These are phyloP conservation scores for Gambusia affinis DNA, from an alignment of 2,113 vertebrate species.

Conservation along the genomic window DNA sequence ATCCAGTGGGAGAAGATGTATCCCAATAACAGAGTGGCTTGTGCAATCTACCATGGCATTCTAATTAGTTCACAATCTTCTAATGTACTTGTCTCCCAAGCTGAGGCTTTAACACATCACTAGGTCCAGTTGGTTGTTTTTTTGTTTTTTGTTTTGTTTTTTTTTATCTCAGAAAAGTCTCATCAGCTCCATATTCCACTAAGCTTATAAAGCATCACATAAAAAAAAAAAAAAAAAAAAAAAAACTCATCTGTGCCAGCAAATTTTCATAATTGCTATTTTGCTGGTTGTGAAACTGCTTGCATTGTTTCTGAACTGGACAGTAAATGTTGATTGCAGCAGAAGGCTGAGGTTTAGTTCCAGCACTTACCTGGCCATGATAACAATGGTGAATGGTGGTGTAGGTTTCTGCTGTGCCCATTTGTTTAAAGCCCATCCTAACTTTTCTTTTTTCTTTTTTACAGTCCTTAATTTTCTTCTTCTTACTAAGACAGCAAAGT, in stretches of 20 bases:
- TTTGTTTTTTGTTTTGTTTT: constrained; percentile 10
- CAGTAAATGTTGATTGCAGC: constrained; percentile 19
- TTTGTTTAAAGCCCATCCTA: constrained; percentile 23
- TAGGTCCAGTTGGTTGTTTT: constrained; percentile 43
- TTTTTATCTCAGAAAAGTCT: constrained; percentile 39
- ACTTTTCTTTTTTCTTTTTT: constrained; percentile 2
- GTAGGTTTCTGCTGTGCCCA: constrained; percentile 1
- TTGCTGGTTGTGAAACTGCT: constrained; percentile 37
- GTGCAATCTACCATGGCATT: constrained; percentile 52
- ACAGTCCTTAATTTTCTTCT: not conserved
- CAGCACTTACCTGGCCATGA: constrained; percentile 14
- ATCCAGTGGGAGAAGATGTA: constrained; percentile 13
- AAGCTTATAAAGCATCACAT: constrained; percentile 46
- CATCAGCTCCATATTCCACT: constrained; percentile 44
- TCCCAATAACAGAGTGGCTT: constrained; percentile 23
- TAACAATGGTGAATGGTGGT: constrained; percentile 11
- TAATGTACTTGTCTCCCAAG: constrained; percentile 53
- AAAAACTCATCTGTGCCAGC: constrained; percentile 50
- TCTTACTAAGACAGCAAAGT: not conserved
- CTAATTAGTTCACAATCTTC: constrained; percentile 58
- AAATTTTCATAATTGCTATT: constrained; percentile 46
- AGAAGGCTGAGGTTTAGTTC: constrained; percentile 4
- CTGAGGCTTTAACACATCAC: constrained; percentile 57
- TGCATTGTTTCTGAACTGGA: constrained; percentile 50
- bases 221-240: no score